Percentiles rank a stretch among this genome's conserved stretches.
These are phyloP conservation scores for Lasioglossum vierecki DNA, from an alignment of 2,888 invertebrate genomes.

Conservation along the genomic window DNA sequence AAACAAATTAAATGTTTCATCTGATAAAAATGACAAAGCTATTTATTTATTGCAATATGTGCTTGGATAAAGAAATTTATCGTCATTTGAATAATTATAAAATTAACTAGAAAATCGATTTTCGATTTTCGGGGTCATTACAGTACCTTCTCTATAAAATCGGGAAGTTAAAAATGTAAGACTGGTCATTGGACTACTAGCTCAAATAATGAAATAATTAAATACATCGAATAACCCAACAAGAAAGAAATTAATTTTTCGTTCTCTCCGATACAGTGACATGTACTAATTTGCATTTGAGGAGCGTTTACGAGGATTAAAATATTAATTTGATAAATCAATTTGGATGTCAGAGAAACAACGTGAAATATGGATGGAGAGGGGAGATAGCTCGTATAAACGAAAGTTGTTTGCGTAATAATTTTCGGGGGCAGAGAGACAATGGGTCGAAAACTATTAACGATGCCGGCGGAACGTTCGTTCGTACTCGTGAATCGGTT, in stretches of 20 bases:
- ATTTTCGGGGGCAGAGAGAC: background rate
- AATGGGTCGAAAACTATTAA: constrained; percentile 1
- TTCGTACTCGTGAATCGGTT: background rate
- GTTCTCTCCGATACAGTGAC: background rate
- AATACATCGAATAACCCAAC: background rate
- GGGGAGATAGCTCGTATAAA: background rate
- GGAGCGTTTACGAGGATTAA: background rate
- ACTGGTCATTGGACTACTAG: too few relatives aligned
- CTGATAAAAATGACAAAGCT: too few relatives aligned
- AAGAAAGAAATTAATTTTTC: background rate
- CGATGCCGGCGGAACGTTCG: background rate
- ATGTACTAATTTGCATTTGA: background rate
- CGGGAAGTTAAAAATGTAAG: too few relatives aligned
- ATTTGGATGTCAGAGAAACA: background rate
- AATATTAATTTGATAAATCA: background rate
- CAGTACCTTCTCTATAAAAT: too few relatives aligned
- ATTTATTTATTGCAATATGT: too few relatives aligned
- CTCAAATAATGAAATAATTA: too few relatives aligned
- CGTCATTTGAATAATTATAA: too few relatives aligned
- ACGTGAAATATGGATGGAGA: background rate
- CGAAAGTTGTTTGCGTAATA: background rate
- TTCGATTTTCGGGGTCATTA: too few relatives aligned
- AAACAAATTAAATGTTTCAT: too few relatives aligned
- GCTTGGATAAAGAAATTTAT: too few relatives aligned
- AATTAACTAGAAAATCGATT: too few relatives aligned